Evolutionary conservation across 2,113 vertebrate species (phyloP).

Genomic region (Pelecanus crispus): DNA sequence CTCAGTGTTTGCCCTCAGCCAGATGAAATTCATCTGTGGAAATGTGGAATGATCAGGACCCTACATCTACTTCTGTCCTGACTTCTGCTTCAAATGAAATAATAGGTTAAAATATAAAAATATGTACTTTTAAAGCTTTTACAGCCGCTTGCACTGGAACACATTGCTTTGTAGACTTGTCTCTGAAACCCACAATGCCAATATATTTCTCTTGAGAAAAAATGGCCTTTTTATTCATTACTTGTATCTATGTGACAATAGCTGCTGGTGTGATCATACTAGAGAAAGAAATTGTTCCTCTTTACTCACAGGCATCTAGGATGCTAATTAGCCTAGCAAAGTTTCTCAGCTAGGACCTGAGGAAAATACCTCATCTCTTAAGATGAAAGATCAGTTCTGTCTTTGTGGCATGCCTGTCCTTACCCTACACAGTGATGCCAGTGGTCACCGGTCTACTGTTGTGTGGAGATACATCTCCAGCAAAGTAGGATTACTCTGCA

Average conservation of each 20-base stretch:
- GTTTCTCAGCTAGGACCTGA: neutral
- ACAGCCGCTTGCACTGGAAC: neutral
- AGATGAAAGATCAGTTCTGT: neutral
- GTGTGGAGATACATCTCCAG: neutral
- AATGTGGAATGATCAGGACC: neutral
- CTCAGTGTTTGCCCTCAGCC: neutral
- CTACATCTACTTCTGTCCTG: neutral
- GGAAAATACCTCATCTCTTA: neutral
- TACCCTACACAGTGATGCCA: neutral
- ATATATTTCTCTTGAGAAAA: neutral
- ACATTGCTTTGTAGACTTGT: neutral
- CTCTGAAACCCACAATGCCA: neutral
- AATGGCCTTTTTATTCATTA: neutral
- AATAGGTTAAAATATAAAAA: neutral
- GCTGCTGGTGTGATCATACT: neutral
- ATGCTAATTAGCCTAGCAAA: neutral
- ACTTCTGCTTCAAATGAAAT: neutral
- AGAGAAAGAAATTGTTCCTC: neutral
- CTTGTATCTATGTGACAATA: neutral
- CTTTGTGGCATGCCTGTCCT: neutral
- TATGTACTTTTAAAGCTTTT: neutral
- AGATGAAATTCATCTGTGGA: neutral
- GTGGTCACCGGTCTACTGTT: rapidly evolving
- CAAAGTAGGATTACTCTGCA: neutral
- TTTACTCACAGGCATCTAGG: neutral